phyloP scores from a whole-genome alignment of 2,113 vertebrate genomes.

The Lichenostomus cassidix region DNA sequence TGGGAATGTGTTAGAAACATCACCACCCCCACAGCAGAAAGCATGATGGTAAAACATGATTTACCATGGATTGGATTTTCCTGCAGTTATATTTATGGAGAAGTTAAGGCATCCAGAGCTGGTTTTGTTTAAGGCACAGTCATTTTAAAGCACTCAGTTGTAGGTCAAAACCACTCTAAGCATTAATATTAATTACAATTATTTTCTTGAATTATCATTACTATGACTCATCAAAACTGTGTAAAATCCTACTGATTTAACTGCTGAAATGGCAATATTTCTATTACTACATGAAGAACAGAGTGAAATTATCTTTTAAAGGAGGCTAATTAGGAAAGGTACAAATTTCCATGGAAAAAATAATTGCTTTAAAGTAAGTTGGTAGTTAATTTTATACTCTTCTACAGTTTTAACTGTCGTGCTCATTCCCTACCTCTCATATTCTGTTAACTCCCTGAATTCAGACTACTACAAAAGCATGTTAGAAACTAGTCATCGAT shows the following conservation, averaged over 20 bases:
- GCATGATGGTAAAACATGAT: neutral
- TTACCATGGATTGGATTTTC: neutral
- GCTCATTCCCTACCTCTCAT: neutral
- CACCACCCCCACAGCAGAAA: neutral
- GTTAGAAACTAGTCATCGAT: neutral
- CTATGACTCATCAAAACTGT: neutral
- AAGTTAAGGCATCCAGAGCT: neutral
- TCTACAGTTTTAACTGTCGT: neutral
- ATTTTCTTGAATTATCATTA: neutral
- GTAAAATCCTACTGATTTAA: neutral
- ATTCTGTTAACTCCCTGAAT: neutral
- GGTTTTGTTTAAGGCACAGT: neutral
- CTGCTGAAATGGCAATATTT: neutral
- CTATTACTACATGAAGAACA: neutral
- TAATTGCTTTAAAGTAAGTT: neutral
- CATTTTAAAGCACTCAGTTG: neutral
- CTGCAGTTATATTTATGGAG: neutral
- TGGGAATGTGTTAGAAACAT: neutral
- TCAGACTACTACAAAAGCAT: neutral
- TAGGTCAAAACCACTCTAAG: neutral
- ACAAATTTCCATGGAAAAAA: neutral
- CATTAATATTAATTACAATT: neutral
- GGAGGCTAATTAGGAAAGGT: neutral
- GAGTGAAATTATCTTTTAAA: neutral
- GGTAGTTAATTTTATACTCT: neutral